A percentile compares a stretch with the other conserved stretches of the same genome.
Conservation (phyloP, 2,113 vertebrate species). For the Hucho hucho region DNA sequence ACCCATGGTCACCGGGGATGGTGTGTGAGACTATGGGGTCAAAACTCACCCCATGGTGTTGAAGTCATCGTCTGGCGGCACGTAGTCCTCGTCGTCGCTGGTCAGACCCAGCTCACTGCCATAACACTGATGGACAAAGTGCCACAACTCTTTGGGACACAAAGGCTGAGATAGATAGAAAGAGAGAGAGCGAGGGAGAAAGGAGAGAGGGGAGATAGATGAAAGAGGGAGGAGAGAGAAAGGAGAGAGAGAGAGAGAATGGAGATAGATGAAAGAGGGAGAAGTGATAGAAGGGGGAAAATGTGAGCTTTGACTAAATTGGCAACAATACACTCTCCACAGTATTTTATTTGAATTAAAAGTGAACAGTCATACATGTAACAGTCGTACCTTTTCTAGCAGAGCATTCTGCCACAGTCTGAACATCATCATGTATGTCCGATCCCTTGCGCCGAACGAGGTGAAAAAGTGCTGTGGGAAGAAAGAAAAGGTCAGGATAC, state of each 20-base stretch:
- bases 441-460: constrained; percentile 88
- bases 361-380: background rate
- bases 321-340: too few species aligned
- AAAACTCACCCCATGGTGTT: constrained; percentile 88
- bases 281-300: background rate
- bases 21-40: background rate
- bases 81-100: constrained; percentile 88
- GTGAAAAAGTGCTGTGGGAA: constrained; percentile 87
- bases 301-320: too few species aligned
- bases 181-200: background rate
- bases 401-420: constrained; percentile 91
- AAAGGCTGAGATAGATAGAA: constrained; percentile 71
- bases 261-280: background rate
- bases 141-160: constrained; percentile 91
- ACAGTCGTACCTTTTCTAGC: constrained; percentile 81
- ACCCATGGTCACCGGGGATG: background rate
- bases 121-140: constrained; percentile 91
- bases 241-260: background rate
- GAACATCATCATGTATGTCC: constrained; percentile 96
- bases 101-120: constrained; percentile 88
- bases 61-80: constrained; percentile 89
- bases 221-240: background rate
- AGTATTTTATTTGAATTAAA: too few species aligned
- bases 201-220: background rate
- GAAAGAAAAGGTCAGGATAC: background rate